A percentile compares a stretch with the other conserved stretches of the same genome.
phyloP scores from a whole-genome alignment of 2,888 invertebrate species.

The Hypena proboscidalis region DNA sequence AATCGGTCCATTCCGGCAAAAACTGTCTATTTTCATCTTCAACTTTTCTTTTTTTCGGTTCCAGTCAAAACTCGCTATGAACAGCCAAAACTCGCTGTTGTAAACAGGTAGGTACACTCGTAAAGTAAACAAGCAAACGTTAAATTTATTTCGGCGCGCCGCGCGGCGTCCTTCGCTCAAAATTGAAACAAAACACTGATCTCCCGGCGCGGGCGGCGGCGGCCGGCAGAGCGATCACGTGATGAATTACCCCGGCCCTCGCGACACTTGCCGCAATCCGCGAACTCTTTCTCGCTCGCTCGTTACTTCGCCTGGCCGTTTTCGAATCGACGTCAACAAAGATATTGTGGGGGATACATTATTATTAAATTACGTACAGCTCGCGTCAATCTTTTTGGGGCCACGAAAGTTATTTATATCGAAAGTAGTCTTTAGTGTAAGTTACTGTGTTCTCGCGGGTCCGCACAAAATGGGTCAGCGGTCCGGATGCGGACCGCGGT shows the following conservation, averaged over 20 bases:
- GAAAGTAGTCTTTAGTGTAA: constrained; percentile 5
- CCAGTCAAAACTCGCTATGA: constrained; percentile 9
- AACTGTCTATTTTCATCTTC: constrained; percentile 16
- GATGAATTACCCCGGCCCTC: neutral
- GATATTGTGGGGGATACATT: no score
- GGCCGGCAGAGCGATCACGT: neutral
- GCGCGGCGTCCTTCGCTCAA: constrained; percentile 6
- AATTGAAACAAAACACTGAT: constrained; percentile 4
- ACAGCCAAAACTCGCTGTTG: constrained; percentile 6
- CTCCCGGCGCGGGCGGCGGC: neutral
- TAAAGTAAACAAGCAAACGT: constrained; percentile 10
- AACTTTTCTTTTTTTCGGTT: constrained; percentile 17
- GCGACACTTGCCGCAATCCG: no score
- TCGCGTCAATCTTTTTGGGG: no score
- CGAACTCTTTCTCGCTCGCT: no score
- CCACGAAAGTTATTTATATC: no score
- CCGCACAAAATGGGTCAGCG: constrained; percentile 12
- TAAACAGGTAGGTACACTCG: constrained; percentile 4
- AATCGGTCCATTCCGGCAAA: constrained; percentile 15
- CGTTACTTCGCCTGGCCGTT: no score
- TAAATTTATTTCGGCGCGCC: constrained; percentile 3
- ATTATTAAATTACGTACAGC: no score
- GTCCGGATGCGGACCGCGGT: neutral
- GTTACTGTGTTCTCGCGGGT: constrained; percentile 13
- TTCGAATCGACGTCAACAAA: no score